Evolutionary conservation across 2,113 vertebrate genomes (phyloP).

Genomic region (Oryzias melastigma): DNA sequence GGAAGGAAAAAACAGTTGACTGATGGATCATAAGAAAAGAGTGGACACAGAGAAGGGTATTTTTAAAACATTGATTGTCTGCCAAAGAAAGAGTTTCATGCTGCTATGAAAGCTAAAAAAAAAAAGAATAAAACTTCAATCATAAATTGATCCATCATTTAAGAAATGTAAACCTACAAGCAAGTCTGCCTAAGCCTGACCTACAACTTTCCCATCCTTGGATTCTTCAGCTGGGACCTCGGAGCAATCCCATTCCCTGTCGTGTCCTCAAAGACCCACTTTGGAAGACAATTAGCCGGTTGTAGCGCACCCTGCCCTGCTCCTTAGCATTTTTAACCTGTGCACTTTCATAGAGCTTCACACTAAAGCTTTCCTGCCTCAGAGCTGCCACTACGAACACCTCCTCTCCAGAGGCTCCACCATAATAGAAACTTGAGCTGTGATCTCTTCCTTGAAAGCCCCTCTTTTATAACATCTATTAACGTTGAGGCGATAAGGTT

Average conservation of each 20-base stretch:
- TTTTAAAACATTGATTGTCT: not conserved
- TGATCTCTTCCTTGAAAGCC: conserved; percentile 72
- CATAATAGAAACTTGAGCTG: conserved; percentile 73
- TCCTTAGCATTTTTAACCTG: conserved; percentile 44
- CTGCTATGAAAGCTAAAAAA: conserved; percentile 14
- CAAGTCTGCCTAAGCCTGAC: conserved; percentile 77
- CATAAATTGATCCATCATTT: conserved; percentile 27
- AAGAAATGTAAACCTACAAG: conserved; percentile 52
- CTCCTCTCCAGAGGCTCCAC: conserved; percentile 68
- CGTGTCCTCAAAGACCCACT: conserved; percentile 75
- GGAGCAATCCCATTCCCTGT: conserved; percentile 70
- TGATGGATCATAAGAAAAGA: conserved; percentile 4
- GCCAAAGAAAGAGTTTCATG: not conserved
- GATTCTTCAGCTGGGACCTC: conserved; percentile 68
- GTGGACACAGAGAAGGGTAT: not conserved
- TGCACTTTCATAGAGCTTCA: conserved; percentile 40
- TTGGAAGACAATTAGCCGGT: conserved; percentile 78
- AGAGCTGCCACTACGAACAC: conserved; percentile 54
- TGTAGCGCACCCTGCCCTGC: conserved; percentile 43
- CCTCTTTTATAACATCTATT: conserved; percentile 72
- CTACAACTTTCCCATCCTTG: conserved; percentile 78
- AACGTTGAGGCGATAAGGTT: conserved; percentile 64
- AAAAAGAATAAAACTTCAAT: conserved; percentile 10
- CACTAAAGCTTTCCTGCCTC: conserved; percentile 41
- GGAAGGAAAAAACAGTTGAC: conserved; percentile 1